A percentile compares a stretch with the other conserved stretches of the same genome.
phyloP scores from a whole-genome alignment of 92 coral and sea anemone species.

The Umimayanthus chanpuru region DNA sequence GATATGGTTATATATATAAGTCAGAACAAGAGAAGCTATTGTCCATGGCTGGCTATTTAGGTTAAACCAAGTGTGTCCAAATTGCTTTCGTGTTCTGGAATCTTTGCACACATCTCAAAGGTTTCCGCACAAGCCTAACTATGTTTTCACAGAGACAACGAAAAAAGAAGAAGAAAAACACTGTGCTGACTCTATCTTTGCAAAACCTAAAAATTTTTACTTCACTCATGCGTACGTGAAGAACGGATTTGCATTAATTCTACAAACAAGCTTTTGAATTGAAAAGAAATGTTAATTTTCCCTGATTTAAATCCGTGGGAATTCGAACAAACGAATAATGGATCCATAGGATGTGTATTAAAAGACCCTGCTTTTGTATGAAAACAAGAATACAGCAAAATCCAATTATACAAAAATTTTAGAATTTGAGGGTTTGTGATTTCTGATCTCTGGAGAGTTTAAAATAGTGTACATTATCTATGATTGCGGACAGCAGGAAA shows the following conservation, averaged over 20 bases:
- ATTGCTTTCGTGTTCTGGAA: background rate
- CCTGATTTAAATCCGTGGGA: background rate
- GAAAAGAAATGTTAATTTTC: slow-evolving; percentile 19
- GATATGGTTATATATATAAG: background rate
- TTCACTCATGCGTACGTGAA: slow-evolving; percentile 1
- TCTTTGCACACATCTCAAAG: background rate
- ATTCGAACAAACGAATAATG: background rate
- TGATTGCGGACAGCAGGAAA: background rate
- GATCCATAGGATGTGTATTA: background rate
- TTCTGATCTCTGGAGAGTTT: background rate
- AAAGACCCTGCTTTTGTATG: slow-evolving; percentile 12
- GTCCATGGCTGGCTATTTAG: slow-evolving; percentile 6
- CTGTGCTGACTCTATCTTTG: background rate
- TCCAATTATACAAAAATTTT: background rate
- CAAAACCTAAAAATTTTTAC: background rate
- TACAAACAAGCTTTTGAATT: background rate
- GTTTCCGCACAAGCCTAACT: background rate
- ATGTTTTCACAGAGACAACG: background rate
- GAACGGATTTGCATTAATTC: background rate
- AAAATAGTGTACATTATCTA: background rate
- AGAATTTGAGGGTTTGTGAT: background rate
- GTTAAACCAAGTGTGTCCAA: slow-evolving; percentile 35
- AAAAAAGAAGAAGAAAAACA: background rate
- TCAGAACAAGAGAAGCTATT: slow-evolving; percentile 6
- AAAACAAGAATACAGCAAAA: background rate